Evolutionary conservation across 2,888 invertebrate genomes (phyloP), one percentile per base, ranked within the genome.

Genomic region (Actias luna): DNA sequence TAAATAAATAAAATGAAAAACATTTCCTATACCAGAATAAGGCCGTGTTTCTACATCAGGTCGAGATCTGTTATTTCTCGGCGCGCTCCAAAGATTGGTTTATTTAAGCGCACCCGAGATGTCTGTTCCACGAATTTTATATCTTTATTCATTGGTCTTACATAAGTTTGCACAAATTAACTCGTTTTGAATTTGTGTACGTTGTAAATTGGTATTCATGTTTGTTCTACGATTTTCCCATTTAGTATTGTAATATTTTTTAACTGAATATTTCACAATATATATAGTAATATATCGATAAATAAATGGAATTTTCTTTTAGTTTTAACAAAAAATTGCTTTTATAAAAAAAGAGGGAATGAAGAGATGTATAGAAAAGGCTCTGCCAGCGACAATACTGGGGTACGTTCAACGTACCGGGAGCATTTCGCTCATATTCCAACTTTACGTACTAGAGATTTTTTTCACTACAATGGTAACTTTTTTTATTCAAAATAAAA

Each of bases 91-190:
- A 72, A 72, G 74, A 74, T 72, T 73, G 69, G 73, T 75, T 76
- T 73, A 70, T 72, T 71, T 71, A 72, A 67, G 72, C 65, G 68
- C 65, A 66, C 69, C 65, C 61, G 33, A 67, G 67, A 71, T 67
- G 72, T 67, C 69, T 70, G 74, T 73, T 75, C 75, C 69, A 63
- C 65, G 71, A 72, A 70, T 69, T 71, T 66, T 68, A 69, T 69
- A 78, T 79, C 78, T 77, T 77, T 78, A 77, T 77, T 77, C 78
- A 77, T 77, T 65, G 63, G 36, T 58, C 65, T 67, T 65, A 67
- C 64, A 55, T 55, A 62, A 69, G 72, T 67, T 72, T 70, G 71
- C 69, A 70, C 68, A 61, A 70, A 73, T 75, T 75, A 75, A 78
- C 74, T 73, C 69, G 66, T 70, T 66, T 73, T 75, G 74, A 74